phyloP scores from a whole-genome alignment of 2,113 vertebrate genomes.

The Tor tambroides region DNA sequence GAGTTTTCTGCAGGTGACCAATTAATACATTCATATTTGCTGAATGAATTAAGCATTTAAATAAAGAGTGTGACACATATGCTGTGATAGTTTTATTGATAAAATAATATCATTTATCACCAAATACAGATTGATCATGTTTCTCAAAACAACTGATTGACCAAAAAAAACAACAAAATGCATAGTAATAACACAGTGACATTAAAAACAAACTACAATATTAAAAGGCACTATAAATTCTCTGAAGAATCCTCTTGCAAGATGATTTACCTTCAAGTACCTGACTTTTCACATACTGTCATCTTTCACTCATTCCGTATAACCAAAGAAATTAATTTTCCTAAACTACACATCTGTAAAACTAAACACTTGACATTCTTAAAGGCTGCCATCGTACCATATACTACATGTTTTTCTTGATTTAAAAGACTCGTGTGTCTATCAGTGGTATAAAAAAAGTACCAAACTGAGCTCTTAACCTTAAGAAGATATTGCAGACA shows the following conservation, averaged over 20 bases:
- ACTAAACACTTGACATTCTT: not conserved
- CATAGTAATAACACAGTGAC: constrained; percentile 29
- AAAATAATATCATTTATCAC: constrained; percentile 50
- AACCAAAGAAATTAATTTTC: not conserved
- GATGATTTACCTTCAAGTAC: constrained; percentile 23
- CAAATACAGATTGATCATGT: constrained; percentile 39
- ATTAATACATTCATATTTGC: too few species aligned
- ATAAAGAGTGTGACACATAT: too few species aligned
- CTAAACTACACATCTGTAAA: not conserved
- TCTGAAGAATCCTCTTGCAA: not conserved
- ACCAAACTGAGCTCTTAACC: constrained; percentile 8
- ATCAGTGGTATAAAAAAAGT: constrained; percentile 2
- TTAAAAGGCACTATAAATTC: constrained; percentile 46
- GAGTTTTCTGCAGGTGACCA: too few species aligned
- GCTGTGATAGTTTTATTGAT: constrained; percentile 36
- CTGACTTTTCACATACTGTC: not conserved
- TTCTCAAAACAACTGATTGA: constrained; percentile 32
- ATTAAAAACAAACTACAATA: constrained; percentile 26
- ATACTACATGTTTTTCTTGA: not conserved
- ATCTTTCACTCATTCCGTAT: not conserved
- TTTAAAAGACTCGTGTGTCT: not conserved
- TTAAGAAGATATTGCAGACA: not conserved
- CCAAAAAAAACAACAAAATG: constrained; percentile 33
- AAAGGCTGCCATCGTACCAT: not conserved
- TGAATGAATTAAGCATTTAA: not conserved